A percentile compares a stretch with the other conserved stretches of the same genome.
Conservation (phyloP, 2,797 vertebrate species). For the Acanthopagrus latus region DNA sequence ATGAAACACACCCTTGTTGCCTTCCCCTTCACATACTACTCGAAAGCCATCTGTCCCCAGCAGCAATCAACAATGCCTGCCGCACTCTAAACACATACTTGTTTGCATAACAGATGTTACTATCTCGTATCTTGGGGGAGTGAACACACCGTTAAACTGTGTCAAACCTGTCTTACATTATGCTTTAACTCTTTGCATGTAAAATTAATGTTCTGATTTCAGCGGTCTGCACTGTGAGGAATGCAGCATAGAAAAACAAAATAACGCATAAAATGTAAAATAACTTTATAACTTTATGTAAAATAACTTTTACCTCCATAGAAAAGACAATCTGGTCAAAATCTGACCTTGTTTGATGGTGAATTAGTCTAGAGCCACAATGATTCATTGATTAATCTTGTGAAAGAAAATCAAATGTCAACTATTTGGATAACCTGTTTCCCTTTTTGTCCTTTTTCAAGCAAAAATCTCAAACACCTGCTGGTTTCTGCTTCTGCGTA, state of each 20-base stretch:
- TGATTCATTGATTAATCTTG: too few relatives aligned
- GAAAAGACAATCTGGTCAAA: neutral
- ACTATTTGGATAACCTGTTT: too few relatives aligned
- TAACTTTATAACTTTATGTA: too few relatives aligned
- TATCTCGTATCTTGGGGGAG: neutral
- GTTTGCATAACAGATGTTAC: conserved; percentile 65
- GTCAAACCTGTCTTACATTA: neutral
- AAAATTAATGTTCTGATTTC: neutral
- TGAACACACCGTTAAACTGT: neutral
- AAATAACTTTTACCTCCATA: neutral
- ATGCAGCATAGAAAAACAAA: neutral
- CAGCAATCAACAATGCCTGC: neutral
- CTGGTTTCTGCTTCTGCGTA: too few relatives aligned
- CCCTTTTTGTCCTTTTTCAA: too few relatives aligned
- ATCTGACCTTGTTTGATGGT: neutral
- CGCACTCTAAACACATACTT: neutral
- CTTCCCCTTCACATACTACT: neutral
- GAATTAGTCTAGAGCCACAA: neutral
- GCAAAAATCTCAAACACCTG: too few relatives aligned
- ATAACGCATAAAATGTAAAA: neutral
- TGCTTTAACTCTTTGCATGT: neutral
- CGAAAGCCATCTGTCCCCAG: neutral
- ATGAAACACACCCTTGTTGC: neutral
- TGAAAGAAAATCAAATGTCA: too few relatives aligned
- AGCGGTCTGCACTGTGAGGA: neutral